Conservation (phyloP, 1,140 invertebrate genomes). For the Telenomus remus region DNA sequence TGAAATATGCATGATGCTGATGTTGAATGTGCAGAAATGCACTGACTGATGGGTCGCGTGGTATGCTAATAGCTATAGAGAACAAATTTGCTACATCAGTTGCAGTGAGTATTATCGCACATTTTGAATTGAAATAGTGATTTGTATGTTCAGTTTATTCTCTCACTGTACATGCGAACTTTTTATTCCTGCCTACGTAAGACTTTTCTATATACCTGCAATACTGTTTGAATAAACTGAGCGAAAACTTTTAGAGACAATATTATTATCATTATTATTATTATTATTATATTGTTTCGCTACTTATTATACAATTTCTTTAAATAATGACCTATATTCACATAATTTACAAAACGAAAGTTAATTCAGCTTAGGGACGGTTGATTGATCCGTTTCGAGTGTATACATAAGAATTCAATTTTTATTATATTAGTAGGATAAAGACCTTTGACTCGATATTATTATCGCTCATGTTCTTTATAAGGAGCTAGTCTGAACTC, state of each 20-base stretch:
- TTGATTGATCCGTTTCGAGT: constrained; percentile 24
- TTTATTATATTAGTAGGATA: too few relatives aligned
- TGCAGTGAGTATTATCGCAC: constrained; percentile 27
- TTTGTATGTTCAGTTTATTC: constrained; percentile 23
- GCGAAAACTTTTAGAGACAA: too few relatives aligned
- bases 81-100: constrained; percentile 21
- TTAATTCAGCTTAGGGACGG: constrained; percentile 40
- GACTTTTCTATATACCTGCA: constrained; percentile 18
- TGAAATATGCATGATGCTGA: constrained; percentile 9
- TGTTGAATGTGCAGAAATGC: constrained; percentile 1
- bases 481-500: too few relatives aligned
- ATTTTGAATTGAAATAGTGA: constrained; percentile 23
- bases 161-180: constrained; percentile 18
- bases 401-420: constrained; percentile 6
- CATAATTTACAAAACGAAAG: constrained; percentile 46
- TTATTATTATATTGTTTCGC: too few relatives aligned
- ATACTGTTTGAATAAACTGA: constrained; percentile 22
- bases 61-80: constrained; percentile 31
- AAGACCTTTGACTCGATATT: too few relatives aligned
- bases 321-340: constrained; percentile 22
- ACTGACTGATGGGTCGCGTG: neutral
- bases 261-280: too few relatives aligned
- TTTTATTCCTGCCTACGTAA: constrained; percentile 13
- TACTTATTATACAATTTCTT: neutral
- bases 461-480: too few relatives aligned